Evolutionary conservation across 2,888 invertebrate species (phyloP).

Genomic region (Chrysotoxum bicinctum): DNA sequence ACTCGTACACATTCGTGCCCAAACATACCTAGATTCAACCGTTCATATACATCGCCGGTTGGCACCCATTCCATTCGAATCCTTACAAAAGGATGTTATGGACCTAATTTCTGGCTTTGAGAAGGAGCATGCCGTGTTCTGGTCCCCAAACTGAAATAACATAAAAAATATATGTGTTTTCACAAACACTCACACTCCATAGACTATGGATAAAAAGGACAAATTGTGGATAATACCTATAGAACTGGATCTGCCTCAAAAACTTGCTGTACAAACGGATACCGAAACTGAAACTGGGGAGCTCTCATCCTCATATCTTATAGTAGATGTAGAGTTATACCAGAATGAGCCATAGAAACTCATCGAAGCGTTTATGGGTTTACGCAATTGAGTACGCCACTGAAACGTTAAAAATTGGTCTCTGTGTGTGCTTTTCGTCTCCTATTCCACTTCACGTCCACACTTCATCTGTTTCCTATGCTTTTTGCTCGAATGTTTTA

Average conservation of each 20-base stretch:
- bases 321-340: neutral
- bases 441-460: constrained; percentile 18
- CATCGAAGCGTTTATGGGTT: constrained; percentile 63
- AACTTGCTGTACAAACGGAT: neutral
- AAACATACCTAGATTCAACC: neutral
- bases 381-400: constrained; percentile 63
- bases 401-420: constrained; percentile 65
- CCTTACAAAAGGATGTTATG: constrained; percentile 45
- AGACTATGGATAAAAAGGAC: constrained; percentile 42
- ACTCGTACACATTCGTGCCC: constrained; percentile 29
- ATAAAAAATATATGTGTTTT: constrained; percentile 29
- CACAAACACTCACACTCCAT: neutral
- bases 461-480: neutral
- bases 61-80: neutral
- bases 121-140: neutral
- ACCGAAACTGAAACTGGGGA: neutral
- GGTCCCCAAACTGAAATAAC: constrained; percentile 33
- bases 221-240: neutral
- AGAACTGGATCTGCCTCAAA: constrained; percentile 9
- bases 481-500: neutral
- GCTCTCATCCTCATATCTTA: neutral
- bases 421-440: constrained; percentile 31
- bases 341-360: constrained; percentile 43
- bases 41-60: neutral
- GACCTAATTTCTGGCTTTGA: constrained; percentile 56